Evolutionary conservation across 2,113 vertebrate species (phyloP).

Genomic region (Hirundichthys speculiger): DNA sequence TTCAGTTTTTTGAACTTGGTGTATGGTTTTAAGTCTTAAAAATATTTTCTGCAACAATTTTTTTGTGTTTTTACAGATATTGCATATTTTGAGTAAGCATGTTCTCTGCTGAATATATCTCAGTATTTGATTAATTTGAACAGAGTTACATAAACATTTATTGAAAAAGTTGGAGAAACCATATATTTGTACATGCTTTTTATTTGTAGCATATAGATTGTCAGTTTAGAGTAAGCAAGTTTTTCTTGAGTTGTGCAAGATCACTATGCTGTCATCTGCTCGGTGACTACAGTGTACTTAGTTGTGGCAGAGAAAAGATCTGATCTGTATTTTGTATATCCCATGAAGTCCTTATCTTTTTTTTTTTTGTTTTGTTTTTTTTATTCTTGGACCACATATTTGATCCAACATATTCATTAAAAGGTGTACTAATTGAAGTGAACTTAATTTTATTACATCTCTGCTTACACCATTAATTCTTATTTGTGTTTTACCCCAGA

Average conservation of each 20-base stretch:
- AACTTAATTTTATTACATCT: background rate
- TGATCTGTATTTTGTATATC: background rate
- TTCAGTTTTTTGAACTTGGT: background rate
- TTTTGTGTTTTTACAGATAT: too few relatives aligned
- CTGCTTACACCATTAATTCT: background rate
- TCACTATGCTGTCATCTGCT: background rate
- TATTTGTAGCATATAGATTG: background rate
- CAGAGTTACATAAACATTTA: too few relatives aligned
- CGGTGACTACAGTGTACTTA: background rate
- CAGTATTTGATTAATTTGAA: background rate
- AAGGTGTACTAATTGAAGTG: background rate
- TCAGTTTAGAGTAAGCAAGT: background rate
- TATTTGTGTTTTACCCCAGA: background rate
- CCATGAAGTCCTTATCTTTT: background rate
- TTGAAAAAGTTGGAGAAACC: too few relatives aligned
- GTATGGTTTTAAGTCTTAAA: background rate
- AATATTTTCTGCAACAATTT: too few relatives aligned
- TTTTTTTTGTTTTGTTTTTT: too few relatives aligned
- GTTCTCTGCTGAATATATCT: background rate
- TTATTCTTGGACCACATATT: background rate
- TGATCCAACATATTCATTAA: background rate
- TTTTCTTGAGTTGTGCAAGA: background rate
- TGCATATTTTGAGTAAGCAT: too few relatives aligned
- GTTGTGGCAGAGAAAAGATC: background rate
- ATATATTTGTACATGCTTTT: background rate